Percentiles rank a stretch among this genome's conserved stretches.
Conservation (phyloP, 2,797 vertebrate species). For the Xenops minutus region DNA sequence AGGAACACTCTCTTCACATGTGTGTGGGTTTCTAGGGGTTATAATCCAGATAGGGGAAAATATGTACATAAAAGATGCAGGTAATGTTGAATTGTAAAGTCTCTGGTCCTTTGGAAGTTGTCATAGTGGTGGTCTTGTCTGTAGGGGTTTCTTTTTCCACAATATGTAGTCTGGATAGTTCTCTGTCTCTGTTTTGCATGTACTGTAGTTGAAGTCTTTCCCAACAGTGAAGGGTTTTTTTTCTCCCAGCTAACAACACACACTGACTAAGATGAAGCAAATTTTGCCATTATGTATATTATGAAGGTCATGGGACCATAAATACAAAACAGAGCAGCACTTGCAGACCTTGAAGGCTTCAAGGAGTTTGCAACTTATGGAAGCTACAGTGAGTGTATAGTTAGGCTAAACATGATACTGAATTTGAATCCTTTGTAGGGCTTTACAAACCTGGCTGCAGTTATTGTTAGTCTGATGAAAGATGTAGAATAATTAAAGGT, state of each 20-base stretch:
- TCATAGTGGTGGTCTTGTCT: too few relatives aligned
- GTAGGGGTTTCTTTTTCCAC: too few relatives aligned
- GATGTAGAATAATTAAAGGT: neutral
- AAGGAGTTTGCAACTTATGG: neutral
- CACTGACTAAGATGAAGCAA: neutral
- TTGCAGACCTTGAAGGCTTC: neutral
- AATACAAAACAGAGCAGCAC: neutral
- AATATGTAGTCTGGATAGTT: too few relatives aligned
- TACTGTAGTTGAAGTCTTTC: too few relatives aligned
- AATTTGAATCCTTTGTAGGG: neutral
- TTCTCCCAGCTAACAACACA: neutral
- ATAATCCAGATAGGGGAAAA: too few relatives aligned
- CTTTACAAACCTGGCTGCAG: neutral
- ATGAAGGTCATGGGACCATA: neutral
- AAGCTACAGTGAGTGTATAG: neutral
- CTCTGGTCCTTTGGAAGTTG: too few relatives aligned
- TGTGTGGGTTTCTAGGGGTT: too few relatives aligned
- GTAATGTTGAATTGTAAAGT: too few relatives aligned
- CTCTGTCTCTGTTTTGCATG: too few relatives aligned
- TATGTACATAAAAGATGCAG: too few relatives aligned
- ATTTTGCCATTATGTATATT: neutral
- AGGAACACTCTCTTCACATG: too few relatives aligned
- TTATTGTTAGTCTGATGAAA: neutral
- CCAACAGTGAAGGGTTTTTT: too few relatives aligned
- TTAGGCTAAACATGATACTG: neutral